phyloP scores from a whole-genome alignment of 1,140 invertebrate species.

The Neodiprion virginianus region DNA sequence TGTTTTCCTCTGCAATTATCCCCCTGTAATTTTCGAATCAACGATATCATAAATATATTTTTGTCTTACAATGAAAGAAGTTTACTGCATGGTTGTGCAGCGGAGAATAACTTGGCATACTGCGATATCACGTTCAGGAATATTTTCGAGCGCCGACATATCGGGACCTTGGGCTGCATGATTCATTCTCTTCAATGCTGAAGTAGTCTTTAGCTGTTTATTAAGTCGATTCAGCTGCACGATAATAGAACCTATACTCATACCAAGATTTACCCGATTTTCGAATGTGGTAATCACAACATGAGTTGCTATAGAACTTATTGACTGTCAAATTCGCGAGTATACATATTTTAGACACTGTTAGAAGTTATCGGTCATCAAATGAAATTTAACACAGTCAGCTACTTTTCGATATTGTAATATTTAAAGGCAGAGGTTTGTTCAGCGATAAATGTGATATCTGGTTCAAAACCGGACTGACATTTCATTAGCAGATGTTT shows the following conservation, averaged over 20 bases:
- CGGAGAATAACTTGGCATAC: constrained; percentile 18
- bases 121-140: constrained; percentile 6
- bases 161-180: not conserved
- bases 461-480: too few species aligned
- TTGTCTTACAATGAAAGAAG: not conserved
- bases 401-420: too few species aligned
- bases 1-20: not conserved
- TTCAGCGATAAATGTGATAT: too few species aligned
- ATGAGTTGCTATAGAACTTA: too few species aligned
- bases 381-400: not conserved
- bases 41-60: constrained; percentile 10
- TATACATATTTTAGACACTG: too few species aligned
- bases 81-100: constrained; percentile 10
- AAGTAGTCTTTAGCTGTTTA: constrained; percentile 31
- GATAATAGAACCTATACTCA: constrained; percentile 25
- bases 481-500: too few species aligned
- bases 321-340: too few species aligned
- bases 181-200: constrained; percentile 35
- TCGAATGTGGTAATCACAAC: not conserved
- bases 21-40: constrained; percentile 1
- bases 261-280: constrained; percentile 22
- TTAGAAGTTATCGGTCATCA: not conserved
- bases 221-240: constrained; percentile 33
- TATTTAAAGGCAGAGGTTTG: too few species aligned
- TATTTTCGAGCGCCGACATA: constrained; percentile 7